Base-by-base conservation (phyloP, 2,797 vertebrate genomes). In the Xyrichtys novacula region DNA sequence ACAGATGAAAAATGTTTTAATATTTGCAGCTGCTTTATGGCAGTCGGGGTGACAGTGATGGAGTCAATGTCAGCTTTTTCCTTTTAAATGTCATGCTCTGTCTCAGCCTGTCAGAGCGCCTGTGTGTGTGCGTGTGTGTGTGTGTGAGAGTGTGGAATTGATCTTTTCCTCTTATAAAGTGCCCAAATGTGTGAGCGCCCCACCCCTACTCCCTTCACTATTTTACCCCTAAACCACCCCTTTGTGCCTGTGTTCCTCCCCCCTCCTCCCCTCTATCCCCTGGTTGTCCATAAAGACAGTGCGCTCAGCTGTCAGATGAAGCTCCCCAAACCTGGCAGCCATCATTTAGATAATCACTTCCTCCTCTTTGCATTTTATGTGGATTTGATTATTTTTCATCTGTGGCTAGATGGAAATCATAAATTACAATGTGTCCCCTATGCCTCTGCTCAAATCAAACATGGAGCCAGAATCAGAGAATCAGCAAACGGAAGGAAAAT, bases 1-100 rank as follows among this genome's bases (percentile, higher is more conserved):
- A 91, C 95, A 96, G 96, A 98, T 98, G 96, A 98, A 98, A 97
- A 98, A 98, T 98, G 97, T 98, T 99, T 98, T 98, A 98, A 99
- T 99, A 98, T 99, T 98, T 98, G 97, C 96, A 95, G 95, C 96
- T 98, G 96, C 96, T 99, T 98, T 97, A 98, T 97, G 96, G 96
- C 96, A 96, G 96, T 88, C 91, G 90, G 92, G 92, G 94, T 97
- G 98, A 98, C 97, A 98, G 97, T 98, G 98, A 99, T 97, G 96
- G 97, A 98, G 96, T 97, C 97, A 96, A 96, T 97, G 97, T 98
- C 97, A 98, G 96, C 94, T 96, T 96, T 97, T 96, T 95, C 93
- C 89, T 95, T 96, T 97, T 97, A 96, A 99, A 98, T 98, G 98
- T 98, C 98, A 98, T 96, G 95, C 96, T 96, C 96, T 94, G 95